Conservation (phyloP, 2,797 vertebrate genomes). For the Brachyalestes nurse region DNA sequence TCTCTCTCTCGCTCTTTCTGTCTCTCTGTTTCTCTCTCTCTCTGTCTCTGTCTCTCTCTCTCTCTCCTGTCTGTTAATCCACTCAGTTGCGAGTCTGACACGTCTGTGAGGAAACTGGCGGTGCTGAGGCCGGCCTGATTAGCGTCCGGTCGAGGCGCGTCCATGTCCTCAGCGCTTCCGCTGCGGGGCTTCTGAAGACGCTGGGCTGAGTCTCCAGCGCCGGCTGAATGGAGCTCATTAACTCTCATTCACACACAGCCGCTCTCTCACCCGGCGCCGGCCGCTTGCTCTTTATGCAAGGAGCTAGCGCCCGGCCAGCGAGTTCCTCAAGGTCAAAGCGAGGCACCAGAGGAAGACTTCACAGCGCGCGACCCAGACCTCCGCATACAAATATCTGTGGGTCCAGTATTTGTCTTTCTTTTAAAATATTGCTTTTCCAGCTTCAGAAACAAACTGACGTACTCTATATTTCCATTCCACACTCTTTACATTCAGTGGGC, state of each 20-base stretch:
- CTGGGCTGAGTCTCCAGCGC: constrained; percentile 29
- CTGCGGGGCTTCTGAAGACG: constrained; percentile 23
- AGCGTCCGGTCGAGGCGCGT: constrained; percentile 34
- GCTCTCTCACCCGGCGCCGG: constrained; percentile 15
- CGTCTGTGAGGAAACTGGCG: constrained; percentile 28
- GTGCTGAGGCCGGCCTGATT: constrained; percentile 42
- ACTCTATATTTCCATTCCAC: neutral
- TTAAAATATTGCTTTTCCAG: constrained; percentile 1
- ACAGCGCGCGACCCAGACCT: constrained; percentile 29
- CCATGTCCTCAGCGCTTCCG: constrained; percentile 17
- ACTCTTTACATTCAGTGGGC: neutral
- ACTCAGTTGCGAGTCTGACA: constrained; percentile 39
- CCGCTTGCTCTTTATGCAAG: constrained; percentile 21
- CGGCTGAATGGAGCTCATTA: constrained; percentile 55
- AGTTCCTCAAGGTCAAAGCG: constrained; percentile 57
- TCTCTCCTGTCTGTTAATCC: constrained; percentile 48
- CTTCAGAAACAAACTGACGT: neutral
- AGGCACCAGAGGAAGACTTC: constrained; percentile 32
- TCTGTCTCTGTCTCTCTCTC: constrained; percentile 29
- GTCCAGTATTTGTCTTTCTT: constrained; percentile 24
- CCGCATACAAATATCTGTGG: constrained; percentile 44
- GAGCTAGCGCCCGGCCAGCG: constrained; percentile 12
- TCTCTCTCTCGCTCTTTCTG: constrained; percentile 7
- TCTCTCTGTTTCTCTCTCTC: constrained; percentile 24
- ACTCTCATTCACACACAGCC: constrained; percentile 39